phyloP scores from a whole-genome alignment of 35 echinoderm and acorn worm genomes.

The Amphiura filiformis region DNA sequence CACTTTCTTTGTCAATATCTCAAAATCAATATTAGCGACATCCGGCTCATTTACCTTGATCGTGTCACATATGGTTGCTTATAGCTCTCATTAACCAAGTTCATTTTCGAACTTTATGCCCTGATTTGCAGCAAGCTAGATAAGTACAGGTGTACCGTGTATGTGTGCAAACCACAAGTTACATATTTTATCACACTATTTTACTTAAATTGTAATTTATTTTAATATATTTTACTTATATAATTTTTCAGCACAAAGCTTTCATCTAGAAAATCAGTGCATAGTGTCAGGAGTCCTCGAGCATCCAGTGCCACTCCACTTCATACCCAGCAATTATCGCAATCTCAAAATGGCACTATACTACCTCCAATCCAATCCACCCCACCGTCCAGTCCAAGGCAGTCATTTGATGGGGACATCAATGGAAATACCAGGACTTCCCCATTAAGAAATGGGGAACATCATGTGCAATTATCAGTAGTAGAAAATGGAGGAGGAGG shows the following conservation, averaged over 20 bases:
- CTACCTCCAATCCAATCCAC: slow-evolving; percentile 43
- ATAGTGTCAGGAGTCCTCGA: background rate
- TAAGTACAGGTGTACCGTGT: no score
- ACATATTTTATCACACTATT: no score
- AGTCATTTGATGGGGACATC: background rate
- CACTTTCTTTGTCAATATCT: no score
- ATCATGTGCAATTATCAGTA: background rate
- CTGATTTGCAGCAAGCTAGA: no score
- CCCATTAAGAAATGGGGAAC: background rate
- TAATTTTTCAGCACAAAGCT: background rate
- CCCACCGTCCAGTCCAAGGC: slow-evolving; percentile 32
- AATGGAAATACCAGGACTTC: background rate
- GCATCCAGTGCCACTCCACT: slow-evolving; percentile 2
- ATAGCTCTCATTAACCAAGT: no score
- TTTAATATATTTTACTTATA: background rate
- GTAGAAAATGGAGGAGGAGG: background rate
- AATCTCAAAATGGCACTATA: background rate
- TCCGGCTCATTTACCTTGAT: no score
- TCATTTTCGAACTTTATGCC: no score
- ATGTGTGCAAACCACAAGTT: no score
- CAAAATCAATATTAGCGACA: no score
- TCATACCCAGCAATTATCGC: background rate
- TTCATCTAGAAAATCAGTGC: background rate
- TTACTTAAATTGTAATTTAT: background rate
- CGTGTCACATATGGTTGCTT: no score